phyloP scores from a whole-genome alignment of 1,140 invertebrate species.

The Antheraea pernyi region DNA sequence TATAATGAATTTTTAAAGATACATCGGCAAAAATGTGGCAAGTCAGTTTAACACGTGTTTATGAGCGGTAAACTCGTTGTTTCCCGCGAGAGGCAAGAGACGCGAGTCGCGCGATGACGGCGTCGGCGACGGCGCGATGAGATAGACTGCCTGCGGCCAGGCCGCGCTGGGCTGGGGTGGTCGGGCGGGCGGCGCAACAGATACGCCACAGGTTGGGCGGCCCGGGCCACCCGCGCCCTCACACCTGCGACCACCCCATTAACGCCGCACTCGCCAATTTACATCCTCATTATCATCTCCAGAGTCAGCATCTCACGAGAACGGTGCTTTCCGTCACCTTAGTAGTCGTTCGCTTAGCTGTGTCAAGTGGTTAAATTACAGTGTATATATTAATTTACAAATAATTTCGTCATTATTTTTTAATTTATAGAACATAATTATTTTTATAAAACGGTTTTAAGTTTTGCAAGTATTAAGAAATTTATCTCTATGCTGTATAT shows the following conservation, averaged over 20 bases:
- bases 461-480: no score
- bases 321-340: constrained; percentile 29
- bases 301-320: constrained; percentile 43
- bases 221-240: constrained; percentile 43
- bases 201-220: constrained; percentile 72
- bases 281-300: constrained; percentile 69
- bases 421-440: background rate
- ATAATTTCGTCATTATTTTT: background rate
- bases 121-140: constrained; percentile 39
- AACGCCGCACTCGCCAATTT: constrained; percentile 56
- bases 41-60: constrained; percentile 34
- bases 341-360: constrained; percentile 16
- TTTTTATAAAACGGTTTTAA: no score
- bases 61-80: constrained; percentile 28
- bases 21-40: background rate
- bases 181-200: constrained; percentile 64
- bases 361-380: background rate
- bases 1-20: background rate
- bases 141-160: constrained; percentile 52
- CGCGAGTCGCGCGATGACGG: constrained; percentile 12
- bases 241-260: constrained; percentile 27
- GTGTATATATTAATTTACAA: background rate
- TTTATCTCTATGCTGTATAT: no score
- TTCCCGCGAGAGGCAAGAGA: constrained; percentile 9
- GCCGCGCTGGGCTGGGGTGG: constrained; percentile 31